A percentile compares a stretch with the other conserved stretches of the same genome.
Evolutionary conservation across 1,140 invertebrate species (phyloP).

Genomic region (Lucilia cuprina): DNA sequence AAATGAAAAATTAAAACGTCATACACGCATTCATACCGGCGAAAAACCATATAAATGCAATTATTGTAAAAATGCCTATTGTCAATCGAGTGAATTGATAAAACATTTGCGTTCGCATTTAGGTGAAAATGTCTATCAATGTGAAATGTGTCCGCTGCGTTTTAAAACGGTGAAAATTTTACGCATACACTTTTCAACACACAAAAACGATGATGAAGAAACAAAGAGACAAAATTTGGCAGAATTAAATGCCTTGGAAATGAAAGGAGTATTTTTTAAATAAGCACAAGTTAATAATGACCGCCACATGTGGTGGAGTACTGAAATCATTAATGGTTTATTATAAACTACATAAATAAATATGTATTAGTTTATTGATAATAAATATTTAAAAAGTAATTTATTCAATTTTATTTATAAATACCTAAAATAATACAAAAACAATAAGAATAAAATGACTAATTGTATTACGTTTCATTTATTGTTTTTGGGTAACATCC

Average conservation of each 20-base stretch:
- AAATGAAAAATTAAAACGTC: not conserved
- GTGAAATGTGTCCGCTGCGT: conserved; percentile 58
- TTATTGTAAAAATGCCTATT: conserved; percentile 7
- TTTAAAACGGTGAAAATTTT: conserved; percentile 64
- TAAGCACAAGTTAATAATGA: not conserved
- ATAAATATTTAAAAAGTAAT: too few relatives aligned
- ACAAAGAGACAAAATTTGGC: not conserved
- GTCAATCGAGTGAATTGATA: conserved; percentile 21
- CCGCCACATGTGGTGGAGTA: too few relatives aligned
- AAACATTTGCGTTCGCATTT: conserved; percentile 58
- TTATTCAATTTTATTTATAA: too few relatives aligned
- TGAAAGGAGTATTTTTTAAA: not conserved
- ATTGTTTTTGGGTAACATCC: too few relatives aligned
- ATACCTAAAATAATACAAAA: too few relatives aligned
- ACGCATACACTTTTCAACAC: conserved; percentile 61
- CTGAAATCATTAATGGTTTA: too few relatives aligned
- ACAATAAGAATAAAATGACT: too few relatives aligned
- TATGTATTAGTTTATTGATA: too few relatives aligned
- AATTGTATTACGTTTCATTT: too few relatives aligned
- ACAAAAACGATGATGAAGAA: conserved; percentile 48
- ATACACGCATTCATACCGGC: conserved; percentile 14
- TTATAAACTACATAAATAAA: too few relatives aligned
- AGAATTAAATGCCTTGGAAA: not conserved
- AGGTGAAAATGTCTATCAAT: conserved; percentile 66
- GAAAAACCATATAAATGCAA: conserved; percentile 30